A percentile compares a stretch with the other conserved stretches of the same genome.
phyloP scores from a whole-genome alignment of 2,888 invertebrate species.

The Petrolisthes cinctipes region DNA sequence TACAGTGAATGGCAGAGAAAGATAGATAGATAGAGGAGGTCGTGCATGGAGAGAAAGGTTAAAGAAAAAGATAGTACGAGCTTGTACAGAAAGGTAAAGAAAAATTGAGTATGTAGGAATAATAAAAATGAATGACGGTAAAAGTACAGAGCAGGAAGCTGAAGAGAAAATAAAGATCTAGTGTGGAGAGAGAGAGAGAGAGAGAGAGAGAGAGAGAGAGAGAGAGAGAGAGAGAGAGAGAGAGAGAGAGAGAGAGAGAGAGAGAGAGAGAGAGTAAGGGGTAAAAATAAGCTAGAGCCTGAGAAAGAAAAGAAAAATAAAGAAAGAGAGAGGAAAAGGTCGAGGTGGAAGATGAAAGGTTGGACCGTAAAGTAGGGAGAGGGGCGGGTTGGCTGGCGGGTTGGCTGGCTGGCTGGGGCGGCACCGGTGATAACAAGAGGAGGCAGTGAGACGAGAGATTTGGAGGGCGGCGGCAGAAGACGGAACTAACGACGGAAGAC shows the following conservation, averaged over 20 bases:
- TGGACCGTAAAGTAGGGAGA: not conserved
- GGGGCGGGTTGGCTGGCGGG: not conserved
- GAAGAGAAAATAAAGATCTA: not conserved
- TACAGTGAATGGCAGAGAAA: not conserved
- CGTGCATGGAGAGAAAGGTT: not conserved
- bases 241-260: not conserved
- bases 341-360: not conserved
- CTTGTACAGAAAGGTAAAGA: too few species aligned
- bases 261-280: not conserved
- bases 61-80: not conserved
- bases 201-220: not conserved
- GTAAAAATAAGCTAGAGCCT: not conserved
- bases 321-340: not conserved
- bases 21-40: not conserved
- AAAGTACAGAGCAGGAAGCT: not conserved
- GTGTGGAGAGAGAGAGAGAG: not conserved
- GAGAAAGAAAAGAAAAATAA: not conserved
- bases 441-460: not conserved
- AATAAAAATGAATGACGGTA: not conserved
- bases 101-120: too few species aligned
- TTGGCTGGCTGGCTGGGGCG: not conserved
- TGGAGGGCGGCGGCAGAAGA: not conserved
- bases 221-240: conserved; percentile 16
- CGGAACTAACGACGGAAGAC: not conserved
- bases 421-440: not conserved